Base-by-base conservation (phyloP, 1,140 invertebrate species). In the Tetramorium alpestre region DNA sequence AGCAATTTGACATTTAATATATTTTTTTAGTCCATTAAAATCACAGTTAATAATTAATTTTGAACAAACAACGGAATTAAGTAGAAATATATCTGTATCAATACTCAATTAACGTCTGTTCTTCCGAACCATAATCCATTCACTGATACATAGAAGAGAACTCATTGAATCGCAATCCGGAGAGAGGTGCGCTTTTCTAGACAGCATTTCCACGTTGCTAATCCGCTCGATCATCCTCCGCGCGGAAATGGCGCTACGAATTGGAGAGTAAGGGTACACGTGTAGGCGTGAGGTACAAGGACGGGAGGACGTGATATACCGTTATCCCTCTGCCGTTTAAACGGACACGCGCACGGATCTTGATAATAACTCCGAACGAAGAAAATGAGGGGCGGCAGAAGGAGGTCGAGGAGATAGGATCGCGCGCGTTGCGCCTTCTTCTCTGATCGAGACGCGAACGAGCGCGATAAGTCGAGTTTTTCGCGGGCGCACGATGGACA, bases 281-380 rank as follows among this genome's bases (percentile, higher is more conserved):
- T 77, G 69, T 73, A 65, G 82, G 65, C 62, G 84, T 70, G 25
- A 72, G 87, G 76, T 88, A 88, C 82, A 86, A 90, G 87, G 90
- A 90, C 88, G 67, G 54, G 85, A 89, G 77, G 64, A 89, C 85
- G 85, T 56, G 75, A 58, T 86, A 44, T 87, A 88, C 86, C 91
- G 90, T 90, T 92, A 91, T 85, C 85, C 75, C 54, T 81, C 49
- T 72, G 82, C 69, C 73, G 78, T 54, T 80, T 91, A 85, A 84
- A 87, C 75, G 78, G 86, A 51, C 76, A 47, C 81, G 54, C 41
- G 54, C 75, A 73, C 62, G 58, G 56, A 54, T 85, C 44, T 73
- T 54, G 72, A 76, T 78, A 70, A 88, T 86, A 88, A 88, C 64
- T 76, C 44, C 38, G 54, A 76, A 56, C 49, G 60, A 70, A 70